Evolutionary conservation across 2,113 vertebrate species (phyloP).

Genomic region (Rhizomys pruinosus): DNA sequence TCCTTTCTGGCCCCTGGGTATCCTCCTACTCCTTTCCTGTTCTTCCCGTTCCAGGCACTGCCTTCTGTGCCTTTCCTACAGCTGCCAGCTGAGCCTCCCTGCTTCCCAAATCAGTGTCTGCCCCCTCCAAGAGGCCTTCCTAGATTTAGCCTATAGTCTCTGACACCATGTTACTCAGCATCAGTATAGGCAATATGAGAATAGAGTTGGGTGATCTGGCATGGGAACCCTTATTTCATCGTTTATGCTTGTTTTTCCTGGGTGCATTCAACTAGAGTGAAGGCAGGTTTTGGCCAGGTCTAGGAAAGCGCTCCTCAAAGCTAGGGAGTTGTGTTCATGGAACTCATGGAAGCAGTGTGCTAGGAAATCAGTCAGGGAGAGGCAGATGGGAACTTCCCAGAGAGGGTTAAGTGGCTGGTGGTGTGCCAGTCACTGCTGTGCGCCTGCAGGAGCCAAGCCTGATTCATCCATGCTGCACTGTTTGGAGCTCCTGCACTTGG

Average conservation of each 20-base stretch:
- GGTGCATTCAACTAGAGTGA: not conserved
- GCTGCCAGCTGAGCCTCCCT: not conserved
- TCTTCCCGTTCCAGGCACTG: not conserved
- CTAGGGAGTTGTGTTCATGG: not conserved
- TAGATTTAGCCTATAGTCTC: not conserved
- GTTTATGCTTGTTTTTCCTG: not conserved
- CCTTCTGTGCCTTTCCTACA: not conserved
- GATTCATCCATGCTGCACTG: not conserved
- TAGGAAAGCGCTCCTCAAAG: not conserved
- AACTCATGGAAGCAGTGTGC: not conserved
- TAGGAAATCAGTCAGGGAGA: not conserved
- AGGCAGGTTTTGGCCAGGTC: not conserved
- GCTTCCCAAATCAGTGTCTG: not conserved
- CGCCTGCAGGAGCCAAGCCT: not conserved
- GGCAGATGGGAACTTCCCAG: not conserved
- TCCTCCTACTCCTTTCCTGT: not conserved
- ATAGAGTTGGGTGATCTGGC: not conserved
- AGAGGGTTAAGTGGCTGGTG: not conserved
- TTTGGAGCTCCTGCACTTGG: not conserved
- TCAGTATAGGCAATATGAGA: not conserved
- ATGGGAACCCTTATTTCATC: not conserved
- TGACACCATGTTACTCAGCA: not conserved
- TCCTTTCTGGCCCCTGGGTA: not conserved
- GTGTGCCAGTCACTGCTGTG: not conserved
- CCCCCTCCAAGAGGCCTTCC: not conserved